Evolutionary conservation across 2,888 invertebrate genomes (phyloP).

Genomic region (Cetonia aurata): DNA sequence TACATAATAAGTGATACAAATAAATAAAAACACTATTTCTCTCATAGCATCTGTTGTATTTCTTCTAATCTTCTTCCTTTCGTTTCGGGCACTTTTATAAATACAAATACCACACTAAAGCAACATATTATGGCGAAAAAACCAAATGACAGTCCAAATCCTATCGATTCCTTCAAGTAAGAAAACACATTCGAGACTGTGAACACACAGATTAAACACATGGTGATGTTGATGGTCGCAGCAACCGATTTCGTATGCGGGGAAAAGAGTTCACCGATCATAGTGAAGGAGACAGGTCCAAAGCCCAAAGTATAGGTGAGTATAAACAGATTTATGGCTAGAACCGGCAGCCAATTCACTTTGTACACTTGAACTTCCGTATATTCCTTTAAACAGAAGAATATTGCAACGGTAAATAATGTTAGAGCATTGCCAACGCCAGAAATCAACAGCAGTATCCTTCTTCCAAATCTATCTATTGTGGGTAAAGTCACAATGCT

Average conservation of each 20-base stretch:
- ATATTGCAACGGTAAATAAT: constrained; percentile 77
- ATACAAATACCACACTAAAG: constrained; percentile 77
- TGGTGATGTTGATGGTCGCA: constrained; percentile 79
- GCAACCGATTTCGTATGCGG: constrained; percentile 80
- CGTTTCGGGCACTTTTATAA: constrained; percentile 48
- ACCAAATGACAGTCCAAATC: constrained; percentile 77
- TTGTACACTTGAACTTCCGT: constrained; percentile 65
- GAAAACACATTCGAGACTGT: constrained; percentile 79
- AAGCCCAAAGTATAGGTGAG: constrained; percentile 80
- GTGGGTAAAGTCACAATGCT: constrained; percentile 76
- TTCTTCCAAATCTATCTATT: constrained; percentile 81
- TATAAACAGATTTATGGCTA: constrained; percentile 78
- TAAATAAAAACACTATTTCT: neutral
- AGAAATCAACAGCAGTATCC: constrained; percentile 77
- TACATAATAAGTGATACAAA: too few relatives aligned
- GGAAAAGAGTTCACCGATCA: constrained; percentile 85
- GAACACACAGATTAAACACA: constrained; percentile 81
- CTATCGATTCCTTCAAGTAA: constrained; percentile 70
- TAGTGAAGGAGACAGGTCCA: constrained; percentile 83
- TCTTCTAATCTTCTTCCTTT: constrained; percentile 48
- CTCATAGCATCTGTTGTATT: constrained; percentile 39
- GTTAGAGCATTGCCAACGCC: constrained; percentile 75
- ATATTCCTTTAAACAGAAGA: constrained; percentile 74
- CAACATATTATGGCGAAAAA: constrained; percentile 74
- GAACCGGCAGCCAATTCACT: constrained; percentile 77